Percentiles rank a stretch among this genome's conserved stretches.
Evolutionary conservation across 2,888 invertebrate species (phyloP).

Genomic region (Dyspetes luteomarginatus): DNA sequence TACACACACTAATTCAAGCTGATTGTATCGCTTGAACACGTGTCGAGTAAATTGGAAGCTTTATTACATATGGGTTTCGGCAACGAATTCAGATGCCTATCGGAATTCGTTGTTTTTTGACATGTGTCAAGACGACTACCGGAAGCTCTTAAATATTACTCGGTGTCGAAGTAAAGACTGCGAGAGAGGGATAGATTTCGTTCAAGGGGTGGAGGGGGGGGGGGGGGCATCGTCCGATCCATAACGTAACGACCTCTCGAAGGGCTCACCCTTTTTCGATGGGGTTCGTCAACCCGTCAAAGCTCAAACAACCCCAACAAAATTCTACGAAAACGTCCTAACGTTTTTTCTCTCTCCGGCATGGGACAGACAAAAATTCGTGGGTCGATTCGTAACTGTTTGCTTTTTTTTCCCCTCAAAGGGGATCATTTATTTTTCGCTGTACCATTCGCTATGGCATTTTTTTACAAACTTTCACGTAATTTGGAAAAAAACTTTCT

Average conservation of each 20-base stretch:
- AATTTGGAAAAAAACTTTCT: no score
- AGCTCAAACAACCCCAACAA: neutral
- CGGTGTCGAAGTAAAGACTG: neutral
- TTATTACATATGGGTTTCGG: no score
- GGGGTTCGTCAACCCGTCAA: neutral
- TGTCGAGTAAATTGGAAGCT: no score
- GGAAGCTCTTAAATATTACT: slow-evolving; percentile 37
- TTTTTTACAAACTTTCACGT: no score
- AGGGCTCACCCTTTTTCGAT: slow-evolving; percentile 3
- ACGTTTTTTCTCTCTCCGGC: neutral
- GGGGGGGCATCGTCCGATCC: neutral
- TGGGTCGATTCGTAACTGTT: neutral
- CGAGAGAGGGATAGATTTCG: neutral
- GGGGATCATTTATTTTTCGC: neutral
- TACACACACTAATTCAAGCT: no score
- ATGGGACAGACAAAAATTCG: neutral
- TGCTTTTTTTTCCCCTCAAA: no score
- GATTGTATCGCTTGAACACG: no score
- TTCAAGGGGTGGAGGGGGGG: neutral
- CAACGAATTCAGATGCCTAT: no score
- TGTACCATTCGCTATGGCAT: no score
- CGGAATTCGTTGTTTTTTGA: no score
- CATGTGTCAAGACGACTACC: slow-evolving; percentile 29
- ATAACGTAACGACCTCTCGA: neutral
- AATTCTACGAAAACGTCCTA: neutral